Conservation (phyloP, 2,797 vertebrate genomes). For the Euphonia xanthogaster region DNA sequence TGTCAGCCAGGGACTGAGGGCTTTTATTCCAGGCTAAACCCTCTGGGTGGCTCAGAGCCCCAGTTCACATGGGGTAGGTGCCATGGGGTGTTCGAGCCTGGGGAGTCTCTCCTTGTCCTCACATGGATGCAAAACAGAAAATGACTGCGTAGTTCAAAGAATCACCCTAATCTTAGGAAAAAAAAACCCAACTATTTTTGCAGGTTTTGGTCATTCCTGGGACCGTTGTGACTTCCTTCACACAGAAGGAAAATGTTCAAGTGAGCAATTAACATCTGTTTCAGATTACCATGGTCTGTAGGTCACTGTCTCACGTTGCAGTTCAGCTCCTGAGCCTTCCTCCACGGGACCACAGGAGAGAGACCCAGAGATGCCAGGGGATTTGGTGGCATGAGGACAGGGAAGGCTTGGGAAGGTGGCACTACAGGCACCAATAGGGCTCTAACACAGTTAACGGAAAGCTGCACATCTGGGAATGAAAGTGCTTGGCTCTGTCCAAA, state of each 20-base stretch:
- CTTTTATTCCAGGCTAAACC: not conserved
- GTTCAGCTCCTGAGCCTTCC: not conserved
- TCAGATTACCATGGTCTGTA: fast-evolving
- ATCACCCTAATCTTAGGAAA: not conserved
- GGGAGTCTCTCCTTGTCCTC: not conserved
- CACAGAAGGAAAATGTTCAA: not conserved
- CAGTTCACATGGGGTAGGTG: too few species aligned
- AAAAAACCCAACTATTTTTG: not conserved
- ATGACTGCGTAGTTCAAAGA: not conserved
- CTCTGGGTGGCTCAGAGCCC: not conserved
- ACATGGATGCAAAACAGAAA: not conserved
- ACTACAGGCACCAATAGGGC: not conserved
- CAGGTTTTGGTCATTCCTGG: not conserved
- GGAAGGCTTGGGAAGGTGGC: not conserved
- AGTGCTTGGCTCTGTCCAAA: not conserved
- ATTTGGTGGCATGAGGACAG: not conserved
- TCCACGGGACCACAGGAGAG: not conserved
- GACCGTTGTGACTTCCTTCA: not conserved
- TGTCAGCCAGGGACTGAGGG: not conserved
- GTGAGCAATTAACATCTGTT: not conserved
- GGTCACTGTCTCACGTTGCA: too few species aligned
- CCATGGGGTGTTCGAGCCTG: fast-evolving
- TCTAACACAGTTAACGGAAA: not conserved
- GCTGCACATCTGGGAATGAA: not conserved
- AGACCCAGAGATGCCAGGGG: not conserved